Evolutionary conservation across 1,140 invertebrate species (phyloP), one percentile per base, ranked within the genome.

Genomic region (Bathynomus jamesi): DNA sequence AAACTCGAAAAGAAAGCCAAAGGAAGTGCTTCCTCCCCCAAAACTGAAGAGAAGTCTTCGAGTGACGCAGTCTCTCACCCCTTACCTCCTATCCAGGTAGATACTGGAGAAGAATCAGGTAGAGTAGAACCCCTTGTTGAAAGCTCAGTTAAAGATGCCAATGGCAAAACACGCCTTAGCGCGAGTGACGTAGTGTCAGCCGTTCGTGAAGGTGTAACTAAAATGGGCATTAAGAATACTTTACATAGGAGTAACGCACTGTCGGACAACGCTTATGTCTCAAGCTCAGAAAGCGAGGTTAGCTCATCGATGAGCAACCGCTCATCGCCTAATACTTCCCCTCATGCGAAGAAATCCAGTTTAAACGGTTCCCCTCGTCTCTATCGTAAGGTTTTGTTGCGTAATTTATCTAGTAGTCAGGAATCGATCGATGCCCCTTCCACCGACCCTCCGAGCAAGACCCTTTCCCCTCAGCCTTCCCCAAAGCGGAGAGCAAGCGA

Each of bases 331-430:
- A 64, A 73, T 11, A 65, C 63, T 46, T 53, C 60, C 28, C 53
- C 21, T 27, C 67, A 31, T 65, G 64, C 32, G 32, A 64, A 29
- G 53, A 27, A 27, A 63, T 68, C 27, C 27, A 62, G 13, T 40
- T 29, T 28, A 67, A 66, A 21, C 71, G 68, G 28, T 62, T 76
- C 75, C 25, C 75, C 75, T 28, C 40, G 72, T n/a, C 32, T 76
- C 30, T 76, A 76, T 61, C 69, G 72, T 40, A 70, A 71, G 25
- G 75, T 76, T 7, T 61, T 76, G 24, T 71, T 71, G 2, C 61
- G 71, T 17, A 67, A 76, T 61, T 65, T 76, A n/a, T 76, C 75
- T 4, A 76, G 75, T 65, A 76, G 75, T 72, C 75, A 76, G 61
- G 75, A 76, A 53, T 76, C 75, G 1, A 21, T 76, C 61, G 75